Base-by-base conservation (phyloP, 2,888 invertebrate genomes). In the Platycheirus albimanus region DNA sequence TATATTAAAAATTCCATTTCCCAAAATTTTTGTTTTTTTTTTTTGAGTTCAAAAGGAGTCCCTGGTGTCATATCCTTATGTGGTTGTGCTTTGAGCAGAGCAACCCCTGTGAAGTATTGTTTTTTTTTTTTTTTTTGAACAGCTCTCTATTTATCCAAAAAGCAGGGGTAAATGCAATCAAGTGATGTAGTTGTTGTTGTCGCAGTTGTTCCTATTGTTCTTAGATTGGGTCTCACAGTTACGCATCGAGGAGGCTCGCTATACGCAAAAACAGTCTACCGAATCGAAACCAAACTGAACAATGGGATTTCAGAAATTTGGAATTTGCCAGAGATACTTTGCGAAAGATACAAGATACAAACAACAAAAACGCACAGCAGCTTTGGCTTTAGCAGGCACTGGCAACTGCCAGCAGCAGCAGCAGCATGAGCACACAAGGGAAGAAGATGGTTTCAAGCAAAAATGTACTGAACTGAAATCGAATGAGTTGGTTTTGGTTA, bases 1-100 rank as follows among this genome's bases (percentile, higher is more conserved):
- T 69, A 64, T 83, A 83, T 83, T 78, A 83, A 83, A 83, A 83
- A 83, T 74, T 74, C 69, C 72, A 77, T 74, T 69, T 83, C 69
- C 83, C 43, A 83, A 74, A 11, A 13, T 58, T 78, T 71, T 47
- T 61, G 33, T 38, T 61, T 72, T 41, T 30, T 33, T 52, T 66
- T 30, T 49, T 19, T 20, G 24, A 8, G 30, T 33, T 24, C 38
- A 1, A 52, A 74, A 56, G 36, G 49, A 28, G 17, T 51, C 28
- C 51, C 36, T 56, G 38, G 38, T 15, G 58, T 15, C 58, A 2
- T 43, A 7, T 17, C 1, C 7, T 54, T 54, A 67, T 69, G 75
- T 69, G 74, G 45, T 67, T n/a, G 33, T 24, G 41, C 24, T 3
- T 24, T 24, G 24, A 4, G 24, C 24, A 4, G 24, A 36, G 54